A percentile compares a stretch with the other conserved stretches of the same genome.
Evolutionary conservation across 1,140 invertebrate species (phyloP).

Genomic region (Drosophila bocqueti): DNA sequence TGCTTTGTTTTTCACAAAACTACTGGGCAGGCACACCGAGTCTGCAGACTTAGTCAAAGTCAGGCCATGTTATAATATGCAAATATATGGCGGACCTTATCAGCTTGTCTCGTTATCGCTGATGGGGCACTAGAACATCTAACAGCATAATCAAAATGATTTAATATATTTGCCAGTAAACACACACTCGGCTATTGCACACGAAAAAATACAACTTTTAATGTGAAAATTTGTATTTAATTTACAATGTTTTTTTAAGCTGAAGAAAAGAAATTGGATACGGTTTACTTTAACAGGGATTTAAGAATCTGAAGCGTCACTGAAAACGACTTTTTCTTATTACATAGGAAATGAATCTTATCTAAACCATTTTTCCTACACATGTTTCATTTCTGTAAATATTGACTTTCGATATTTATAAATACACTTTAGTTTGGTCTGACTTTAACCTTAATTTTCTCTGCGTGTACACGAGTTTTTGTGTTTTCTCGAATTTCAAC

Average conservation of each 20-base stretch:
- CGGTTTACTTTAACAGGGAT: too few species aligned
- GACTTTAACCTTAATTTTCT: neutral
- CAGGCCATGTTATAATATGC: slow-evolving; percentile 64
- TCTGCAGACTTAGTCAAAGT: slow-evolving; percentile 48
- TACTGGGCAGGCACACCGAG: slow-evolving; percentile 26
- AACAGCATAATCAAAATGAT: slow-evolving; percentile 75
- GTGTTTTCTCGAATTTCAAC: slow-evolving; percentile 48
- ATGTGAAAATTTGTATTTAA: neutral
- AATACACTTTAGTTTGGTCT: neutral
- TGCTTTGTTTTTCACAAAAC: slow-evolving; percentile 56
- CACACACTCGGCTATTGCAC: slow-evolving; percentile 33
- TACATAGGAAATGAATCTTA: neutral
- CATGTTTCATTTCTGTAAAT: neutral
- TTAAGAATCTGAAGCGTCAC: neutral
- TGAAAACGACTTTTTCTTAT: neutral
- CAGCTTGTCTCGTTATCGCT: slow-evolving; percentile 52
- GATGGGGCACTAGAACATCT: slow-evolving; percentile 59
- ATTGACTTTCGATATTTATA: neutral
- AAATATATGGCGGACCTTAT: slow-evolving; percentile 72
- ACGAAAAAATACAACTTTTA: neutral
- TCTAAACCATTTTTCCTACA: neutral
- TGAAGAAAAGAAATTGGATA: neutral
- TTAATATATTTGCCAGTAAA: slow-evolving; percentile 75
- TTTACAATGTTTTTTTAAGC: neutral
- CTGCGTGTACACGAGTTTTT: neutral